These are phyloP conservation scores for Adineta ricciae DNA, from an alignment of 2,888 invertebrate species.

Conservation along the genomic window DNA sequence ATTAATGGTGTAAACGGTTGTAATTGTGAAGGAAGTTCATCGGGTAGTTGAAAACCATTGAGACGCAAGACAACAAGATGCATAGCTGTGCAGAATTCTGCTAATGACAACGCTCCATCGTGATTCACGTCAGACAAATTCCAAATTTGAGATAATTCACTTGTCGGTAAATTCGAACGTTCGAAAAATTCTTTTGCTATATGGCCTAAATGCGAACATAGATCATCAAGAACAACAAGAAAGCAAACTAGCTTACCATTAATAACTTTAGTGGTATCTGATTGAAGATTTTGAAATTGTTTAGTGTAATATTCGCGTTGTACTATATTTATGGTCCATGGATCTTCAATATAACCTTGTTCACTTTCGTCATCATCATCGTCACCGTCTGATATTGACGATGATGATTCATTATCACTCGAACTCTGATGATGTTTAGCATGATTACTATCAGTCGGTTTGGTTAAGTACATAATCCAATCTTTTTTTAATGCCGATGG, in stretches of 20 bases:
- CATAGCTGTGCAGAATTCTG: conserved; percentile 93
- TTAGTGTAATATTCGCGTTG: conserved; percentile 82
- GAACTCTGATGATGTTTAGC: not conserved
- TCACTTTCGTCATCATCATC: not conserved
- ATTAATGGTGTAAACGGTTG: conserved; percentile 44
- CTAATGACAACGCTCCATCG: conserved; percentile 80
- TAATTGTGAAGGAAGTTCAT: conserved; percentile 67
- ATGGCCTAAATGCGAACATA: not conserved
- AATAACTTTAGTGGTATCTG: conserved; percentile 50
- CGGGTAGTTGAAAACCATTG: conserved; percentile 79
- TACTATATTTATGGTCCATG: conserved; percentile 78
- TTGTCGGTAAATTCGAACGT: conserved; percentile 79
- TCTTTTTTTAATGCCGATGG: conserved; percentile 1
- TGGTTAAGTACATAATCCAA: conserved; percentile 7
- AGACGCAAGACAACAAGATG: conserved; percentile 81
- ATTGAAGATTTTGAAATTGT: conserved; percentile 77
- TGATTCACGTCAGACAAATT: conserved; percentile 80
- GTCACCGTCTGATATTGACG: not conserved
- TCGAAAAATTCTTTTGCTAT: conserved; percentile 87
- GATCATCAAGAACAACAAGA: no score
- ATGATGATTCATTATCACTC: conserved; percentile 1
- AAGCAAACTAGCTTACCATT: conserved; percentile 38
- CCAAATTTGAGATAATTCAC: conserved; percentile 87
- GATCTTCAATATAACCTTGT: conserved; percentile 38
- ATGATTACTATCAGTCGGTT: not conserved